Evolutionary conservation across 2,113 vertebrate species (phyloP).

Genomic region (Narcine bancroftii): DNA sequence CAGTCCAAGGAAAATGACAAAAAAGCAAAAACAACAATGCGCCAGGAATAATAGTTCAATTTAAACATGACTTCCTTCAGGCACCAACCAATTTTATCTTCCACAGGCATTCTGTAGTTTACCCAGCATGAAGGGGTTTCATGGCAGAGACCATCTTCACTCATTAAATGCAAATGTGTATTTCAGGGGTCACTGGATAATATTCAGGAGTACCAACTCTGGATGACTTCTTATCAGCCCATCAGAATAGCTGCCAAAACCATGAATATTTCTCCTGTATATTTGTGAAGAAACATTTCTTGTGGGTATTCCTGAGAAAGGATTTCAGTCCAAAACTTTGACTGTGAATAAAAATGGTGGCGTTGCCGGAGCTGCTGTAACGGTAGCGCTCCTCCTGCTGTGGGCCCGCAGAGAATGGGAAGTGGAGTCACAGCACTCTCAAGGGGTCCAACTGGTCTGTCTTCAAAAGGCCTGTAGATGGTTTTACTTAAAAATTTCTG

Average conservation of each 20-base stretch:
- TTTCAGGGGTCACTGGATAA: not conserved
- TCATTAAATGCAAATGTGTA: no score
- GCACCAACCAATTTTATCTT: not conserved
- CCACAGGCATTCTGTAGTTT: not conserved
- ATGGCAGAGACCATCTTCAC: not conserved
- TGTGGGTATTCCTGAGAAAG: no score
- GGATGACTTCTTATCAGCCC: not conserved
- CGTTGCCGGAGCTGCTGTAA: no score
- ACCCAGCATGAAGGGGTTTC: not conserved
- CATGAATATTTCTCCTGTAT: not conserved
- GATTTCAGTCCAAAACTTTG: no score
- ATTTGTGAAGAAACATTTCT: not conserved
- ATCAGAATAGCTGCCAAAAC: not conserved
- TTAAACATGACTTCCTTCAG: not conserved
- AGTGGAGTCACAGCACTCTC: no score
- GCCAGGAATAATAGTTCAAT: not conserved
- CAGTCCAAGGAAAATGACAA: slow-evolving; percentile 14
- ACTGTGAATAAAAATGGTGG: no score
- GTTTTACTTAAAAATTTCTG: no score
- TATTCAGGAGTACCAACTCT: not conserved
- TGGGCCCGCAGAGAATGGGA: no score
- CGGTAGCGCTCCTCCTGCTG: no score
- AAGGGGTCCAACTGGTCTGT: no score
- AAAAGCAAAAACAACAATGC: not conserved
- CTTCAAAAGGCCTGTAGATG: no score